Evolutionary conservation across 2,888 invertebrate species (phyloP).

Genomic region (Tillus elongatus): DNA sequence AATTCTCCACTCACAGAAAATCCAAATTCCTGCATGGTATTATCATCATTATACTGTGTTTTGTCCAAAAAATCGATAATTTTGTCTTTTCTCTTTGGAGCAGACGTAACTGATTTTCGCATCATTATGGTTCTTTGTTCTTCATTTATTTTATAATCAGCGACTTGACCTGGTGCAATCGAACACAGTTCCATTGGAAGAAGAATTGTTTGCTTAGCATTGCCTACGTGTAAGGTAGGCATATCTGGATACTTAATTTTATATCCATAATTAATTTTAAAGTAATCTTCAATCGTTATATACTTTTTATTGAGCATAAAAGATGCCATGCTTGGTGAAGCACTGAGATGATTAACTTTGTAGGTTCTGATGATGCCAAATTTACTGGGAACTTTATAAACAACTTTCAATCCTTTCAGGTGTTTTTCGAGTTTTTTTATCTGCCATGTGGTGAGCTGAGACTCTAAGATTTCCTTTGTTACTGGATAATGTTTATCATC

Average conservation of each 20-base stretch:
- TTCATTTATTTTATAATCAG: constrained; percentile 71
- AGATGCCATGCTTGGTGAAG: constrained; percentile 32
- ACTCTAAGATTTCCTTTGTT: no score
- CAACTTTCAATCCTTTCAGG: constrained; percentile 36
- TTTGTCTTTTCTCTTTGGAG: constrained; percentile 65
- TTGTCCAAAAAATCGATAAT: constrained; percentile 55
- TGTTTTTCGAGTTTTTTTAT: constrained; percentile 18
- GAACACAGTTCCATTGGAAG: constrained; percentile 78
- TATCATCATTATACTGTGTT: constrained; percentile 36
- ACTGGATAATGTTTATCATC: no score
- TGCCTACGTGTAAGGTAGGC: constrained; percentile 68
- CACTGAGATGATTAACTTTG: constrained; percentile 41
- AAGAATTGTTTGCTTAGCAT: constrained; percentile 47
- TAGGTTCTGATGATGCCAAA: constrained; percentile 40
- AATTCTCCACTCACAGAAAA: constrained; percentile 66
- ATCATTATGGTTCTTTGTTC: constrained; percentile 83
- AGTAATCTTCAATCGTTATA: constrained; percentile 46
- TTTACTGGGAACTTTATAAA: constrained; percentile 42
- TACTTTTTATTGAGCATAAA: constrained; percentile 33
- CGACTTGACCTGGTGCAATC: constrained; percentile 67
- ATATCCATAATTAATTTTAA: constrained; percentile 32
- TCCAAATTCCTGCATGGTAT: constrained; percentile 70
- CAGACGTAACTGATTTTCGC: constrained; percentile 70
- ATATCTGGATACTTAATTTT: constrained; percentile 54
- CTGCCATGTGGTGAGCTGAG: constrained; percentile 21